phyloP scores from a whole-genome alignment of 2,888 invertebrate genomes.

The Drosophila meridionalis region DNA sequence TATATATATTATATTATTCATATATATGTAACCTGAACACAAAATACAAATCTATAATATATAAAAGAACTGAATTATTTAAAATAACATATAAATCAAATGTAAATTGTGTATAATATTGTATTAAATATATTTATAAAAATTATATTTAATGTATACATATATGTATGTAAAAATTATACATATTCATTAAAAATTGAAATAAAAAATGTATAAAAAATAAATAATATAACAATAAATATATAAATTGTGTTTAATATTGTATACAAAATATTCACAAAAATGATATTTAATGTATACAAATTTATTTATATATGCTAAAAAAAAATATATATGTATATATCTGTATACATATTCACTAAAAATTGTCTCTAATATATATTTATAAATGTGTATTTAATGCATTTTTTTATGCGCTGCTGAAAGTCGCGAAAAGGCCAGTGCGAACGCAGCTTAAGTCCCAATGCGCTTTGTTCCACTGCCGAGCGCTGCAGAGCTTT shows the following conservation, averaged over 20 bases:
- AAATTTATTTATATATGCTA: neutral
- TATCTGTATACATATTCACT: neutral
- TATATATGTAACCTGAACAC: no score
- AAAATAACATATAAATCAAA: no score
- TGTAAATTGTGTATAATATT: no score
- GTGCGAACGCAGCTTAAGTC: slow-evolving; percentile 6
- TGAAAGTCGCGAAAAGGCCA: neutral
- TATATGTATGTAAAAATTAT: no score
- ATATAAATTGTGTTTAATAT: neutral
- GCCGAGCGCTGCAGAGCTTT: slow-evolving; percentile 15
- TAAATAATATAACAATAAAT: no score
- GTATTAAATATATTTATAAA: no score
- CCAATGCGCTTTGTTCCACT: slow-evolving; percentile 29
- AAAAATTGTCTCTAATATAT: neutral
- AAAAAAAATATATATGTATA: no score
- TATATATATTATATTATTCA: no score
- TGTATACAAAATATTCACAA: neutral
- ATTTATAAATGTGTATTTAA: neutral
- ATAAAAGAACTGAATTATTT: no score
- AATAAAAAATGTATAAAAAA: neutral
- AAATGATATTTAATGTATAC: neutral
- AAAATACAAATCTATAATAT: no score
- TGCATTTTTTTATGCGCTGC: neutral
- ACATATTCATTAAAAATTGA: no score
- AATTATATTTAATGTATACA: no score